Evolutionary conservation across 64 coral and sea anemone species (phyloP).

Genomic region (Acropora tenuis): DNA sequence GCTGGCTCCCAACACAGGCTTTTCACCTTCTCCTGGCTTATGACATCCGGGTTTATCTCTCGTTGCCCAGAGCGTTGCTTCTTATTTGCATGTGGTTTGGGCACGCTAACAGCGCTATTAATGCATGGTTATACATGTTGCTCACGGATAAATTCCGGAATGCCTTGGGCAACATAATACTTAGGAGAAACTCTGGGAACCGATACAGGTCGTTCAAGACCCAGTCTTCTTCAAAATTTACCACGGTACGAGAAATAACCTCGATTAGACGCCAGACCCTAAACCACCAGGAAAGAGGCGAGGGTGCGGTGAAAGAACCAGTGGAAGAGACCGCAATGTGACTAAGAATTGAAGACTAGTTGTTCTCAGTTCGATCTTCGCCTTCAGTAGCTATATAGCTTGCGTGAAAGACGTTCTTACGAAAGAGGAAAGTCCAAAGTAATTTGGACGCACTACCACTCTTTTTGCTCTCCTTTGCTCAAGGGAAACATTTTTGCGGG

Average conservation of each 20-base stretch:
- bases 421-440: no score
- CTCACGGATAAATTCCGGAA: conserved; percentile 5
- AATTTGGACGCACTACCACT: no score
- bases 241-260: neutral
- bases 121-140: conserved; percentile 25
- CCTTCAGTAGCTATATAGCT: no score
- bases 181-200: neutral
- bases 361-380: no score
- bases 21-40: neutral
- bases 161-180: neutral
- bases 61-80: neutral
- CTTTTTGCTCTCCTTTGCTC: no score
- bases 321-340: neutral
- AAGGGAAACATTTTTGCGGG: no score
- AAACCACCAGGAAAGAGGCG: neutral
- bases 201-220: neutral
- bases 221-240: neutral
- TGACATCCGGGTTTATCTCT: neutral
- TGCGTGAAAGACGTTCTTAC: no score
- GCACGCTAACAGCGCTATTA: conserved; percentile 16
- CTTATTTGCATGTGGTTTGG: neutral
- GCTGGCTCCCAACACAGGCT: conserved; percentile 13
- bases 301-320: neutral
- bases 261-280: neutral
- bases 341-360: neutral